Evolutionary conservation across 2,113 vertebrate genomes (phyloP).

Genomic region (Rhinolophus ferrumequinum): DNA sequence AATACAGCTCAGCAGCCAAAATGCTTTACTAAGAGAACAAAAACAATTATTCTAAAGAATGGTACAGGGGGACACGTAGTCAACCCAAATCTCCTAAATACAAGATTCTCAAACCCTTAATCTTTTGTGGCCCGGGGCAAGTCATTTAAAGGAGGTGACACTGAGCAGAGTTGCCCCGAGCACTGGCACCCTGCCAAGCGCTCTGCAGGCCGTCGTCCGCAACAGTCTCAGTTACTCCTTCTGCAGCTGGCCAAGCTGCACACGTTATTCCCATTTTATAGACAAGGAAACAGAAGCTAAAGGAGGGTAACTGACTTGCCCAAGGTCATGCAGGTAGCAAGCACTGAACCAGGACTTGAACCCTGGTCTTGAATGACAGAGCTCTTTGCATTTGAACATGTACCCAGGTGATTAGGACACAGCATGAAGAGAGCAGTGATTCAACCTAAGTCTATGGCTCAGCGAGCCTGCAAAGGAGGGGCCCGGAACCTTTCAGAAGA

Average conservation of each 20-base stretch:
- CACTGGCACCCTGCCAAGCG: neutral
- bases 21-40: neutral
- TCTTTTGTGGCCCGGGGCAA: neutral
- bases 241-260: accelerated
- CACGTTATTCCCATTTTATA: neutral
- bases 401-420: neutral
- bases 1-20: neutral
- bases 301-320: neutral
- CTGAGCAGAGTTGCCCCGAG: neutral
- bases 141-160: neutral
- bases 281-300: neutral
- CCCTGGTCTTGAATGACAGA: neutral
- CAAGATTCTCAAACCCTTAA: neutral
- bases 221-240: neutral
- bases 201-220: neutral
- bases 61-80: accelerated
- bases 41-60: neutral
- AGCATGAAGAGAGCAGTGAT: neutral
- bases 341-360: neutral
- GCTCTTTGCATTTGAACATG: neutral
- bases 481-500: neutral
- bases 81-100: neutral
- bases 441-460: neutral
- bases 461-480: neutral
- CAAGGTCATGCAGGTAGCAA: neutral